Conservation (phyloP, 2,888 invertebrate genomes). For the Tricholauxania praeusta region DNA sequence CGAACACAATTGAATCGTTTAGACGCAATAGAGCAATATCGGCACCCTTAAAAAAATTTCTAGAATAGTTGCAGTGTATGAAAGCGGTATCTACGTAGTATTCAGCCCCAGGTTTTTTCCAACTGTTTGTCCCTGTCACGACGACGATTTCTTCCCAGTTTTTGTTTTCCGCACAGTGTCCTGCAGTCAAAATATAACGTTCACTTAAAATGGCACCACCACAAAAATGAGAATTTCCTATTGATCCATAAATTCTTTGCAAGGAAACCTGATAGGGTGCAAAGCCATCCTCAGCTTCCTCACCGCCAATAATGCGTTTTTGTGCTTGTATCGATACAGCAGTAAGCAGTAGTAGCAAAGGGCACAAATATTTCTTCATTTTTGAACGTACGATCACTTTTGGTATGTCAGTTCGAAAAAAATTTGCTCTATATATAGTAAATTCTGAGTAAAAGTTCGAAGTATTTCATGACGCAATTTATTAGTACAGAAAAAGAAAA, state of each 20-base stretch:
- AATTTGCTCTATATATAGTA: too few species aligned
- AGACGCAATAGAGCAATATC: constrained; percentile 78
- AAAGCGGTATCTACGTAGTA: constrained; percentile 53
- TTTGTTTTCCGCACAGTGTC: constrained; percentile 53
- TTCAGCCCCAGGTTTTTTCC: constrained; percentile 49
- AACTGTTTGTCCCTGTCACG: constrained; percentile 56
- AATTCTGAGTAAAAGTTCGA: too few species aligned
- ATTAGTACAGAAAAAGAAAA: too few species aligned
- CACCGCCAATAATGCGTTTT: constrained; percentile 62
- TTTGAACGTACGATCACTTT: too few species aligned
- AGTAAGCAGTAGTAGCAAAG: too few species aligned
- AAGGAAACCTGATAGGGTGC: constrained; percentile 66
- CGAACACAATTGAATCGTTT: constrained; percentile 70
- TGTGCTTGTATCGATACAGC: not conserved
- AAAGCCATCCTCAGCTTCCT: constrained; percentile 56
- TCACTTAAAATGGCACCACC: constrained; percentile 61
- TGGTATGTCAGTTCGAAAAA: too few species aligned
- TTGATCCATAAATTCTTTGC: constrained; percentile 45
- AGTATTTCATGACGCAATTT: too few species aligned
- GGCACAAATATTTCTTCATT: too few species aligned
- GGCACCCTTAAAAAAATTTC: constrained; percentile 66
- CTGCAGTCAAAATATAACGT: constrained; percentile 50
- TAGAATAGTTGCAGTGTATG: constrained; percentile 58
- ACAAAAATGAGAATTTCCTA: constrained; percentile 51
- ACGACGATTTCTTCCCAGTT: constrained; percentile 51